These are phyloP conservation scores for Pardalotus punctatus DNA, from an alignment of 2,113 vertebrate genomes.

Conservation along the genomic window DNA sequence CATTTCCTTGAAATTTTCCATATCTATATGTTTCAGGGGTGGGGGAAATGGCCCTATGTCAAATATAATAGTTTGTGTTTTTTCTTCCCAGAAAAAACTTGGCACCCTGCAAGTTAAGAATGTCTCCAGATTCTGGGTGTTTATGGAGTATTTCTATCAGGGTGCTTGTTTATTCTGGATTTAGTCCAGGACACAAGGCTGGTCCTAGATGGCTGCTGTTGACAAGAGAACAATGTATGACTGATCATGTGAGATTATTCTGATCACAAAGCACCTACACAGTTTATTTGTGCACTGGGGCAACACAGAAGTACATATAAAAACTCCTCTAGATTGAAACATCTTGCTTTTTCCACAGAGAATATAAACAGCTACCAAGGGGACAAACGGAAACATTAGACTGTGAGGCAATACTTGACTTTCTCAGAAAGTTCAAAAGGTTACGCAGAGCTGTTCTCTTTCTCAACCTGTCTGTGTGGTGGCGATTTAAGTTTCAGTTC, in stretches of 20 bases:
- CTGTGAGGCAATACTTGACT: constrained; percentile 18
- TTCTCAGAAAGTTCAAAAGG: constrained; percentile 61
- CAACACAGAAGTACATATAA: neutral
- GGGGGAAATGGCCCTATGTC: neutral
- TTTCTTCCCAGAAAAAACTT: neutral
- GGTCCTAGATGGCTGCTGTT: constrained; percentile 51
- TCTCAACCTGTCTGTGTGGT: neutral
- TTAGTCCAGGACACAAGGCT: constrained; percentile 58
- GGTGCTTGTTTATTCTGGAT: constrained; percentile 69
- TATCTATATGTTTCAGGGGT: constrained; percentile 2
- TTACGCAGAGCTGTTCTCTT: constrained; percentile 11
- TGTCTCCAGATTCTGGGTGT: constrained; percentile 57
- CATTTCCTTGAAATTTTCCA: constrained; percentile 16
- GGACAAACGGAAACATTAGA: constrained; percentile 43
- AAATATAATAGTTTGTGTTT: neutral
- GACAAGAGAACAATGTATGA: constrained; percentile 67
- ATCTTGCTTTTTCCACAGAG: constrained; percentile 33
- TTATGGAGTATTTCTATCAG: constrained; percentile 58
- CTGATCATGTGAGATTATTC: constrained; percentile 60
- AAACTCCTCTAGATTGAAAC: neutral
- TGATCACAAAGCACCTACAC: constrained; percentile 51
- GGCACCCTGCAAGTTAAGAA: constrained; percentile 45
- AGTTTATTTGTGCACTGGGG: constrained; percentile 51
- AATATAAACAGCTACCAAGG: constrained; percentile 28
- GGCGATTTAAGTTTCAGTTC: neutral